phyloP scores from a whole-genome alignment of 2,113 vertebrate species.

The Mugil cephalus region DNA sequence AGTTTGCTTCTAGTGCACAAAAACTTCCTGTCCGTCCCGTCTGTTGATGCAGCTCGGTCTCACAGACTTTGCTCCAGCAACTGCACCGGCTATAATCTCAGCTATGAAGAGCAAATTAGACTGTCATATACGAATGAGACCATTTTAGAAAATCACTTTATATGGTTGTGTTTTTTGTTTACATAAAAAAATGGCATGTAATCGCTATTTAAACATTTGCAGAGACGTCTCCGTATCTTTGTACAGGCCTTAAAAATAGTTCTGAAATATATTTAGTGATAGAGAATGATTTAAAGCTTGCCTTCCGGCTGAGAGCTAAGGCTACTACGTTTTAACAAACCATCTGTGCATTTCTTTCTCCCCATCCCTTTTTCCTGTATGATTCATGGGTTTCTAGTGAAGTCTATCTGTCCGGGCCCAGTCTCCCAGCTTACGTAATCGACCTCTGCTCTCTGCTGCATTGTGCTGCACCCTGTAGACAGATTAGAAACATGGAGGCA shows the following conservation, averaged over 20 bases:
- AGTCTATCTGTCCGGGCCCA: slow-evolving; percentile 22
- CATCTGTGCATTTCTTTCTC: slow-evolving; percentile 28
- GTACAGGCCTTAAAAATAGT: slow-evolving; percentile 45
- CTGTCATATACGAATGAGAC: slow-evolving; percentile 3
- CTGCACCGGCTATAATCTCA: neutral
- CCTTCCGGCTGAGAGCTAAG: slow-evolving; percentile 41
- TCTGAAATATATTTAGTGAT: slow-evolving; percentile 36
- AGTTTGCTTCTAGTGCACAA: neutral
- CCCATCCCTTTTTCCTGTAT: neutral
- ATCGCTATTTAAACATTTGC: slow-evolving; percentile 19
- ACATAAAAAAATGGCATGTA: slow-evolving; percentile 31
- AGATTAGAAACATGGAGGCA: slow-evolving; percentile 23
- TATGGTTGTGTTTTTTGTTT: slow-evolving; percentile 53
- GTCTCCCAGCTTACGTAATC: slow-evolving; percentile 47
- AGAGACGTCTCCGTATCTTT: slow-evolving; percentile 30
- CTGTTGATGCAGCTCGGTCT: neutral
- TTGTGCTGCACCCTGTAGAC: slow-evolving; percentile 60
- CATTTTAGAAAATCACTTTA: slow-evolving; percentile 44
- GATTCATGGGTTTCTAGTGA: slow-evolving; percentile 20
- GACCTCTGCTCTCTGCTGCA: slow-evolving; percentile 41
- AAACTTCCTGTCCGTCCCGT: neutral
- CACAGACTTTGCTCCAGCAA: neutral
- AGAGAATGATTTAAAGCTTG: slow-evolving; percentile 56
- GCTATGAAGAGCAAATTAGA: neutral
- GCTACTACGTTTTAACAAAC: slow-evolving; percentile 26